Conservation (phyloP, 2,113 vertebrate genomes). For the Eudorcas thomsonii region DNA sequence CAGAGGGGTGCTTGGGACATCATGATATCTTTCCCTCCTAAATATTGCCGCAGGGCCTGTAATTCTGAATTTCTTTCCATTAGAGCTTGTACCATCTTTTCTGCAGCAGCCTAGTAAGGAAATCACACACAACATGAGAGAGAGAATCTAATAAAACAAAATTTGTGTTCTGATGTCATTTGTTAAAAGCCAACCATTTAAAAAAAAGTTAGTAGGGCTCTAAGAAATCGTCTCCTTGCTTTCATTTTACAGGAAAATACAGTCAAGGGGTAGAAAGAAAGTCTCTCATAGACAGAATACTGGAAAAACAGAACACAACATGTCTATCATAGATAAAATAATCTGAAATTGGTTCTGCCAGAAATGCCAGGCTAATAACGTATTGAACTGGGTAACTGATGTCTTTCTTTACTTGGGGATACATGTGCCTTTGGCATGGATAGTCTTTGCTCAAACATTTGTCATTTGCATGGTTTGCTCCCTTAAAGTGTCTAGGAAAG, state of each 20-base stretch:
- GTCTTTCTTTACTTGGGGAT: not conserved
- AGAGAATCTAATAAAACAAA: not conserved
- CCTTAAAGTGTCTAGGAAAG: not conserved
- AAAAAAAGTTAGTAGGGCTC: not conserved
- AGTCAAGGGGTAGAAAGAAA: not conserved
- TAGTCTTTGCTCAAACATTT: not conserved
- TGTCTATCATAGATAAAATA: not conserved
- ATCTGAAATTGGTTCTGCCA: not conserved
- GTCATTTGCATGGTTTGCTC: not conserved
- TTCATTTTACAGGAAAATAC: not conserved
- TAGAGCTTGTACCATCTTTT: constrained; percentile 84
- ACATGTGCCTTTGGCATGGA: not conserved
- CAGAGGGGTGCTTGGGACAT: constrained; percentile 48
- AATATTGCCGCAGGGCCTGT: constrained; percentile 86
- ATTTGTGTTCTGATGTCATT: not conserved
- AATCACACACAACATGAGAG: not conserved
- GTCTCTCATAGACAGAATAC: not conserved
- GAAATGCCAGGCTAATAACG: not conserved
- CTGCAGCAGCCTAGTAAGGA: constrained; percentile 80
- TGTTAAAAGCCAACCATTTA: not conserved
- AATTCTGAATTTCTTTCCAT: constrained; percentile 85
- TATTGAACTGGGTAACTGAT: not conserved
- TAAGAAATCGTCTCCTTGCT: not conserved
- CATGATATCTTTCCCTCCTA: constrained; percentile 80
- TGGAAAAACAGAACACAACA: not conserved